A percentile compares a stretch with the other conserved stretches of the same genome.
These are phyloP conservation scores for Drosophila ochracea DNA, from an alignment of 2,888 invertebrate genomes.

Conservation along the genomic window DNA sequence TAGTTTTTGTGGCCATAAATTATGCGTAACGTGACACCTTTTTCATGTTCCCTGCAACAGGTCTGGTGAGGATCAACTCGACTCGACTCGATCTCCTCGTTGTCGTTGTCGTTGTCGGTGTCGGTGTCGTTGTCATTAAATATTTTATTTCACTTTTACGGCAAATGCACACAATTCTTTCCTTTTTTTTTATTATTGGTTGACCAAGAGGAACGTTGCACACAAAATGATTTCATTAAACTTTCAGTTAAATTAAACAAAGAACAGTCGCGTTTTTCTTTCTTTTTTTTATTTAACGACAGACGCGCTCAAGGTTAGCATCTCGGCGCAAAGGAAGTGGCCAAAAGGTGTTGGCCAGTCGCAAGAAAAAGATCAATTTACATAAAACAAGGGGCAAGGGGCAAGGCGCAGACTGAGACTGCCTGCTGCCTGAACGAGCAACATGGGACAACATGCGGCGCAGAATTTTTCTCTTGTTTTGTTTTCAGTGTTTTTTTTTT, in stretches of 20 bases:
- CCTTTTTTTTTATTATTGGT: constrained; percentile 16
- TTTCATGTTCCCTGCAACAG: constrained; percentile 68
- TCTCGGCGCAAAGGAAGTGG: constrained; percentile 55
- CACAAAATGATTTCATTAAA: constrained; percentile 77
- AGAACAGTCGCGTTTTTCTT: constrained; percentile 6
- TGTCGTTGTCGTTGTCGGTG: constrained; percentile 25
- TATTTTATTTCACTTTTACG: constrained; percentile 69
- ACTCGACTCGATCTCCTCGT: constrained; percentile 40
- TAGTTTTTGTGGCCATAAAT: constrained; percentile 77
- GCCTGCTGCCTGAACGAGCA: constrained; percentile 46
- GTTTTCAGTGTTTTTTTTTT: neutral
- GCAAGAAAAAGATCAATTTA: constrained; percentile 76
- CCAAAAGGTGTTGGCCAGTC: constrained; percentile 66
- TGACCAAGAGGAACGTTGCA: constrained; percentile 28
- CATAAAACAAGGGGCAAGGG: constrained; percentile 47
- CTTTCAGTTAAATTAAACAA: constrained; percentile 66
- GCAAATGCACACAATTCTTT: constrained; percentile 32
- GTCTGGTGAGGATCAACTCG: constrained; percentile 31
- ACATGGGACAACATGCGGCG: constrained; percentile 70
- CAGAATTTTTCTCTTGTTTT: constrained; percentile 31
- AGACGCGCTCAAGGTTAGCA: constrained; percentile 73
- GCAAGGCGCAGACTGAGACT: constrained; percentile 21
- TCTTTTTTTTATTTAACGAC: constrained; percentile 28
- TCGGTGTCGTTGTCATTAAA: constrained; percentile 61
- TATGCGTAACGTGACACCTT: constrained; percentile 85